Percentiles rank a stretch among this genome's conserved stretches.
phyloP scores from a whole-genome alignment of 2,797 vertebrate species.

The Alca torda region DNA sequence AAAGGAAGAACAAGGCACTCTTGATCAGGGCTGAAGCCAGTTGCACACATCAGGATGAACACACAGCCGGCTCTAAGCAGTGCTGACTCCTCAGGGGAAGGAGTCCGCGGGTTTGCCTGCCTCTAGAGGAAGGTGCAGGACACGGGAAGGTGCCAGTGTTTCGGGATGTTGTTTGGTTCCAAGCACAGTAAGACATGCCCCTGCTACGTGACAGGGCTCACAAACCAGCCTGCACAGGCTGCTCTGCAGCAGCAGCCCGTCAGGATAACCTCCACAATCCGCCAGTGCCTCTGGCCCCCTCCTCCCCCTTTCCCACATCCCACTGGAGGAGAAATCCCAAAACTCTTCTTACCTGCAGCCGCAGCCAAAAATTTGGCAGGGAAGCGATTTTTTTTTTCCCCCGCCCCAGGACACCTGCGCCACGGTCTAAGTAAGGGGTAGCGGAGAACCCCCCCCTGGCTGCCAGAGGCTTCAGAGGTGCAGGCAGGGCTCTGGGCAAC shows the following conservation, averaged over 20 bases:
- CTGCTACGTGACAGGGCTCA: rapidly evolving
- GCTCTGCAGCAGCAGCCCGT: not conserved
- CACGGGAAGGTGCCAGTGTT: not conserved
- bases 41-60: not conserved
- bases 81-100: not conserved
- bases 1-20: constrained; percentile 17
- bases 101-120: not conserved
- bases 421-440: not conserved
- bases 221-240: not conserved
- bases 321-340: not conserved
- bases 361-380: not conserved
- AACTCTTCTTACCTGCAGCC: not conserved
- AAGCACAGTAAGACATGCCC: not conserved
- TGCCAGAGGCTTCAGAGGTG: not conserved
- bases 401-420: not conserved
- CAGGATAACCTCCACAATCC: not conserved
- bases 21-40: not conserved
- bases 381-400: not conserved
- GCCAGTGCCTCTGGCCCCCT: not conserved
- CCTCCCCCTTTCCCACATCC: not conserved
- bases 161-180: not conserved
- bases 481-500: not conserved
- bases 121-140: not conserved
- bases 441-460: not conserved
- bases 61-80: not conserved